A percentile compares a stretch with the other conserved stretches of the same genome.
Conservation (phyloP, 2,113 vertebrate genomes). For the Notarius quadriscutis region DNA sequence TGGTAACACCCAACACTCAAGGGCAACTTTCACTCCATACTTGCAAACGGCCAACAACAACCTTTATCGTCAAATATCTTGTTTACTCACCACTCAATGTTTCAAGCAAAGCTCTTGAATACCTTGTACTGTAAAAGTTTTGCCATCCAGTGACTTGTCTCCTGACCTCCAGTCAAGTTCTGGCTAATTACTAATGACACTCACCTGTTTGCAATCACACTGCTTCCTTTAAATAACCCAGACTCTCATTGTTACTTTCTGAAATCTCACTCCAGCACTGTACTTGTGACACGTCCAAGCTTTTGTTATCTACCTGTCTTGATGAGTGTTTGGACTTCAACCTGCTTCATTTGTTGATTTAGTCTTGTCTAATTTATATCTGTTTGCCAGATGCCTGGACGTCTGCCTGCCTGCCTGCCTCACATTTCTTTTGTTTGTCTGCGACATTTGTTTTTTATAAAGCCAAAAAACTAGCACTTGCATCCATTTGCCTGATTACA, state of each 20-base stretch:
- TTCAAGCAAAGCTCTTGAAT: not conserved
- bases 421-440: not conserved
- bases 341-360: not conserved
- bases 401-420: not conserved
- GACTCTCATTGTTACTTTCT: not conserved
- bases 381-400: not conserved
- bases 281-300: not conserved
- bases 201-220: slow-evolving; percentile 11
- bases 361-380: not conserved
- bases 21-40: not conserved
- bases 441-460: not conserved
- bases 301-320: not conserved
- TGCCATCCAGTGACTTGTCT: not conserved
- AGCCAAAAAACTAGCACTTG: not conserved
- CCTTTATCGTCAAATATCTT: not conserved
- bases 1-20: not conserved
- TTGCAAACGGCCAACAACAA: not conserved
- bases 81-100: not conserved
- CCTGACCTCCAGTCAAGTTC: not conserved
- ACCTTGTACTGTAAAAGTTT: not conserved
- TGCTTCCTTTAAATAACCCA: not conserved
- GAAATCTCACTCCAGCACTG: not conserved
- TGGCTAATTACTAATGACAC: not conserved
- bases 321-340: not conserved
- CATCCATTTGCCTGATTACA: not conserved